These are phyloP conservation scores for Heliocidaris tuberculata DNA, from an alignment of 35 echinoderm and acorn worm species.

Conservation along the genomic window DNA sequence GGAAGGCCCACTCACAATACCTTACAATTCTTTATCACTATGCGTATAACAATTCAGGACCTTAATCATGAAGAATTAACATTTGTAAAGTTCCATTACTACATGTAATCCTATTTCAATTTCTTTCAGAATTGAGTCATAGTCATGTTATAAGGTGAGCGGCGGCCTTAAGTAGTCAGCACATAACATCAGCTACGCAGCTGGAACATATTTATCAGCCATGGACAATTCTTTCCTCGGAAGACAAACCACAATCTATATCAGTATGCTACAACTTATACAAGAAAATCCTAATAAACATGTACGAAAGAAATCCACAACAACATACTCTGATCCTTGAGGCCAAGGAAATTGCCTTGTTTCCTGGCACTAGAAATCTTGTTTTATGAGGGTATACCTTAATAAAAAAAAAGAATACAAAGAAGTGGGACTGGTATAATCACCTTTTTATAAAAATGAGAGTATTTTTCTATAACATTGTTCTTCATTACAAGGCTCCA, in stretches of 20 bases:
- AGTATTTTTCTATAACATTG: background rate
- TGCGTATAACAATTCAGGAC: too few species aligned
- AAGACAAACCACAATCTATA: slow-evolving; percentile 4
- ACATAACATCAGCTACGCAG: background rate
- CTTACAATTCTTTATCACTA: too few species aligned
- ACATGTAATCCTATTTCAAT: too few species aligned
- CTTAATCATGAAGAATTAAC: too few species aligned
- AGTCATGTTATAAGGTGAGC: too few species aligned
- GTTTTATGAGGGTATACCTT: background rate
- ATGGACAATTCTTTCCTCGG: background rate
- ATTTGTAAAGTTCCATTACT: too few species aligned
- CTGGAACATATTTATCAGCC: background rate
- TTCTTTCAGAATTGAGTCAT: too few species aligned
- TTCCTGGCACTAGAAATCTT: background rate
- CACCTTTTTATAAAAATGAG: background rate
- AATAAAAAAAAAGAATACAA: background rate
- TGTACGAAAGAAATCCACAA: background rate
- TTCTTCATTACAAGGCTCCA: background rate
- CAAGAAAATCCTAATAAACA: background rate
- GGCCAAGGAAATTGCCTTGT: background rate
- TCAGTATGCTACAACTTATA: background rate
- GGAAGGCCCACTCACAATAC: too few species aligned
- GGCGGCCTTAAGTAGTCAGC: too few species aligned
- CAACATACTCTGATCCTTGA: background rate
- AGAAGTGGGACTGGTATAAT: background rate